Percentiles rank a stretch among this genome's conserved stretches.
Evolutionary conservation across 92 coral and sea anemone species (phyloP).

Genomic region (Phenganax stokvisi): DNA sequence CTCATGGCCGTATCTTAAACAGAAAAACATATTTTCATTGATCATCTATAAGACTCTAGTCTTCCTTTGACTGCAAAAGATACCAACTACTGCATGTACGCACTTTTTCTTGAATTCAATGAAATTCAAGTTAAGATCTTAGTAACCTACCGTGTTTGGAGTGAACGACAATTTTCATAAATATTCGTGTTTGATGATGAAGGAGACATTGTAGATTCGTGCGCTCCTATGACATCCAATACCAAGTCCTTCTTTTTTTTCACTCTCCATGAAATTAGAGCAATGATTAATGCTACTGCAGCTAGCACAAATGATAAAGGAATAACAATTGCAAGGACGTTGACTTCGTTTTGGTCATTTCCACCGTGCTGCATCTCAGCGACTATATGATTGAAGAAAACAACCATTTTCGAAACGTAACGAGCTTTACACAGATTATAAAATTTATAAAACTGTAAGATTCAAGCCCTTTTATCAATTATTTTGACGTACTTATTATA

Average conservation of each 20-base stretch:
- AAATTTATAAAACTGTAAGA: too few relatives aligned
- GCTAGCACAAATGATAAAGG: conserved; percentile 3
- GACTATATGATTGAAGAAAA: neutral
- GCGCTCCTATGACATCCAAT: neutral
- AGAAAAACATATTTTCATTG: neutral
- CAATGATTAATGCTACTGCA: neutral
- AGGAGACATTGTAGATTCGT: neutral
- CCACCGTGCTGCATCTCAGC: conserved; percentile 7
- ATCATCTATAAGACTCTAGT: too few relatives aligned
- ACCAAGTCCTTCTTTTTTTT: neutral
- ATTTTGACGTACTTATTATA: too few relatives aligned
- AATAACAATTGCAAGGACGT: conserved; percentile 2
- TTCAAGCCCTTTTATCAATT: too few relatives aligned
- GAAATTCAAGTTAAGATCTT: neutral
- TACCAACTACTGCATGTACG: neutral
- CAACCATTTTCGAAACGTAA: too few relatives aligned
- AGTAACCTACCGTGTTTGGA: conserved; percentile 19
- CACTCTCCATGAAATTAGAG: conserved; percentile 1
- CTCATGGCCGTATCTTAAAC: neutral
- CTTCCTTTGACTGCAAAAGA: too few relatives aligned
- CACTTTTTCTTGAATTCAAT: neutral
- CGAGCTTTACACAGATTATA: too few relatives aligned
- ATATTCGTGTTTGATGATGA: conserved; percentile 30
- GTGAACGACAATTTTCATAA: conserved; percentile 21
- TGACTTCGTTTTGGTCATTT: neutral